These are phyloP conservation scores for Ametastegia equiseti DNA, from an alignment of 2,888 invertebrate genomes.

Conservation along the genomic window DNA sequence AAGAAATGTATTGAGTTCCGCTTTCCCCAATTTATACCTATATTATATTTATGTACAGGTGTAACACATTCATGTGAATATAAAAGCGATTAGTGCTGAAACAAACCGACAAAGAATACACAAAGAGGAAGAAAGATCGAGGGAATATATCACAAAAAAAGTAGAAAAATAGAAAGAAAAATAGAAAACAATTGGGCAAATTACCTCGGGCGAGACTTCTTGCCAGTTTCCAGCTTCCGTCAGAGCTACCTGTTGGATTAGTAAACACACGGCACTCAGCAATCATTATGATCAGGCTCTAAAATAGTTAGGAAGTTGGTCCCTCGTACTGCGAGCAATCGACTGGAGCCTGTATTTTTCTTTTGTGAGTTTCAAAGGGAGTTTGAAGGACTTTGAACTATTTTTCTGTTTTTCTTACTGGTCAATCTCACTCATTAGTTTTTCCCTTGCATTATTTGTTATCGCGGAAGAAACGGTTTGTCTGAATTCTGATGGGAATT, in stretches of 20 bases:
- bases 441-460: too few species aligned
- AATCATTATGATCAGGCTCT: constrained; percentile 28
- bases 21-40: too few species aligned
- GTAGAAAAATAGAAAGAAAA: constrained; percentile 38
- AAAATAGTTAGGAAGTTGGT: background rate
- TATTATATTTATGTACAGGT: too few species aligned
- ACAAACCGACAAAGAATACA: background rate
- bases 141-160: background rate
- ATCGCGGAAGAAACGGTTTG: too few species aligned
- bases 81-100: background rate
- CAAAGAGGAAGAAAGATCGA: background rate
- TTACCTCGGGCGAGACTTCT: constrained; percentile 74
- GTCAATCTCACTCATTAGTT: too few species aligned
- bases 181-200: constrained; percentile 49
- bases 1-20: too few species aligned
- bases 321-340: background rate
- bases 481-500: too few species aligned
- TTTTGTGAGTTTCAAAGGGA: background rate
- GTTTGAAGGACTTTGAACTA: background rate
- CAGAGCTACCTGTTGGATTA: constrained; percentile 75
- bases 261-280: constrained; percentile 63
- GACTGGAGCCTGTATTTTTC: background rate
- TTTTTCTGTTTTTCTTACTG: too few species aligned
- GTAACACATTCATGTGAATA: too few species aligned
- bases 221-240: constrained; percentile 76